phyloP scores from a whole-genome alignment of 2,888 invertebrate species.

The Kuschelorhynchus macadamiae region DNA sequence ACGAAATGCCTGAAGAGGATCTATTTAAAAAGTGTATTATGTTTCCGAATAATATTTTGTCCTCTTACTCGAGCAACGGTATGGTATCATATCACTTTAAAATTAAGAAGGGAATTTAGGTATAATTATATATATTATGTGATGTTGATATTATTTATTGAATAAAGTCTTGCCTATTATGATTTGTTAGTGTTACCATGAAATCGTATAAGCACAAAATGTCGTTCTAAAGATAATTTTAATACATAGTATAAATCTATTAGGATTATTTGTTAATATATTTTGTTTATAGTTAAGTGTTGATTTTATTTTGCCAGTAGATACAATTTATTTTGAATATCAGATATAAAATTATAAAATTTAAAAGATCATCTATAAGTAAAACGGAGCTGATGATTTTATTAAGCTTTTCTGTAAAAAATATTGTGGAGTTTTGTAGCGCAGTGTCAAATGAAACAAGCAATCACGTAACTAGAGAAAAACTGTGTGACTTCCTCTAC shows the following conservation, averaged over 20 bases:
- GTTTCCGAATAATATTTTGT: slow-evolving; percentile 59
- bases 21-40: slow-evolving; percentile 59
- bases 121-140: not conserved
- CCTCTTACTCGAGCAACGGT: slow-evolving; percentile 58
- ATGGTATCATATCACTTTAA: slow-evolving; percentile 54
- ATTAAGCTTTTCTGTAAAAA: no score
- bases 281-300: no score
- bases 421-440: no score
- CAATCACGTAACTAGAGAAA: no score
- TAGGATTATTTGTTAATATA: no score
- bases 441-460: no score
- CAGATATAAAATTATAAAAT: no score
- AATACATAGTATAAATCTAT: not conserved
- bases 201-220: not conserved
- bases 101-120: slow-evolving; percentile 49
- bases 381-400: no score
- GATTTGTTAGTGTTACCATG: not conserved
- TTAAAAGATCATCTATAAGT: no score
- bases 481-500: no score
- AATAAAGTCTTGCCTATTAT: slow-evolving; percentile 1
- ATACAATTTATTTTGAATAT: no score
- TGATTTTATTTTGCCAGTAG: no score
- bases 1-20: slow-evolving; percentile 58
- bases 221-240: not conserved
- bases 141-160: slow-evolving; percentile 11